These are phyloP conservation scores for Vanessa tameamea DNA, from an alignment of 1,140 invertebrate genomes.

Conservation along the genomic window DNA sequence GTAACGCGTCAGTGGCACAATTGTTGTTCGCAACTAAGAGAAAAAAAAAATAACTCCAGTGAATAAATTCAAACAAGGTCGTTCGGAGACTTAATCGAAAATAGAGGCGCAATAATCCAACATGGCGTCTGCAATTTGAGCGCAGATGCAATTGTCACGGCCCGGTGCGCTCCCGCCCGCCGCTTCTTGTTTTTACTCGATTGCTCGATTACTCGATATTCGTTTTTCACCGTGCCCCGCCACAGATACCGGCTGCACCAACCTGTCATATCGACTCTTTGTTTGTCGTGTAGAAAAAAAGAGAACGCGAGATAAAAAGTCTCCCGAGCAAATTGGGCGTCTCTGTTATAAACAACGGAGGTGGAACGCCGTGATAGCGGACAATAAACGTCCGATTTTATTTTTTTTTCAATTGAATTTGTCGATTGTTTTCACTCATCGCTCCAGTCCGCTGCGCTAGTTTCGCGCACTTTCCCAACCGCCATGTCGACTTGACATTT, in stretches of 20 bases:
- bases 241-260: constrained; percentile 68
- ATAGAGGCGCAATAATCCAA: constrained; percentile 72
- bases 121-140: constrained; percentile 64
- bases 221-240: constrained; percentile 65
- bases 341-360: constrained; percentile 78
- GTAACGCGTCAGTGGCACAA: too few relatives aligned
- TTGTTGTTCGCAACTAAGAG: background rate
- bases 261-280: constrained; percentile 78
- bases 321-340: constrained; percentile 77
- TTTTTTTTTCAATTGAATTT: constrained; percentile 69
- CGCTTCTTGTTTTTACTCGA: constrained; percentile 73
- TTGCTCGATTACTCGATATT: constrained; percentile 68
- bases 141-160: constrained; percentile 77
- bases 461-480: constrained; percentile 57
- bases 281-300: constrained; percentile 69
- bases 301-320: constrained; percentile 73
- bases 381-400: constrained; percentile 77
- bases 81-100: constrained; percentile 62
- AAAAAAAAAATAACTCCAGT: background rate
- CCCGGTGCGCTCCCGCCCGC: constrained; percentile 53
- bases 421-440: constrained; percentile 72
- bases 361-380: constrained; percentile 76
- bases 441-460: constrained; percentile 23
- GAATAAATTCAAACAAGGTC: constrained; percentile 44
- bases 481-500: constrained; percentile 60